A percentile compares a stretch with the other conserved stretches of the same genome.
These are phyloP conservation scores for Himalopsyche tibetana DNA, from an alignment of 2,888 invertebrate species.

Conservation along the genomic window DNA sequence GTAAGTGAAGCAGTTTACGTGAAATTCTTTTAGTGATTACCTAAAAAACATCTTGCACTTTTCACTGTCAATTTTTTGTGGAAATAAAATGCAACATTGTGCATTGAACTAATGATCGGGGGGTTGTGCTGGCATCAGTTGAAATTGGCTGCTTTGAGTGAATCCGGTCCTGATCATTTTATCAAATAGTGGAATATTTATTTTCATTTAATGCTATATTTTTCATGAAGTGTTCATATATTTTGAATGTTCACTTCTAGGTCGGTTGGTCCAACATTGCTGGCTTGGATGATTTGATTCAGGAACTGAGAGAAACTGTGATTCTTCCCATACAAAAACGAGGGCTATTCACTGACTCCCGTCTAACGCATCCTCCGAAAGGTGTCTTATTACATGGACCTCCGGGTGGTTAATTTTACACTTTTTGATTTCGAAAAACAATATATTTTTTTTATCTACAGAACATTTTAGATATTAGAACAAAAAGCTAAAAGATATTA, in stretches of 20 bases:
- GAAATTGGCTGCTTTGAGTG: no score
- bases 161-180: no score
- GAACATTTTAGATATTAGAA: neutral
- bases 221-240: neutral
- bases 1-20: slow-evolving; percentile 72
- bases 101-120: no score
- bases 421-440: no score
- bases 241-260: slow-evolving; percentile 67
- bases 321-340: slow-evolving; percentile 93
- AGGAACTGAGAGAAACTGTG: slow-evolving; percentile 94
- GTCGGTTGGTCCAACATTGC: slow-evolving; percentile 94
- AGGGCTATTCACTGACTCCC: slow-evolving; percentile 88
- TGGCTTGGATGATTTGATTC: slow-evolving; percentile 90
- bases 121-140: no score
- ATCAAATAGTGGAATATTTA: no score
- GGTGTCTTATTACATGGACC: slow-evolving; percentile 97
- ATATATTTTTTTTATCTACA: no score
- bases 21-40: neutral
- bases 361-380: slow-evolving; percentile 94
- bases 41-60: neutral
- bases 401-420: slow-evolving; percentile 76
- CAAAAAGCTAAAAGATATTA: no score
- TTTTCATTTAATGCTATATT: neutral
- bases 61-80: no score
- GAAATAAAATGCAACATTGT: no score